Base-by-base conservation (phyloP, 2,797 vertebrate species). In the Streptopelia turtur region DNA sequence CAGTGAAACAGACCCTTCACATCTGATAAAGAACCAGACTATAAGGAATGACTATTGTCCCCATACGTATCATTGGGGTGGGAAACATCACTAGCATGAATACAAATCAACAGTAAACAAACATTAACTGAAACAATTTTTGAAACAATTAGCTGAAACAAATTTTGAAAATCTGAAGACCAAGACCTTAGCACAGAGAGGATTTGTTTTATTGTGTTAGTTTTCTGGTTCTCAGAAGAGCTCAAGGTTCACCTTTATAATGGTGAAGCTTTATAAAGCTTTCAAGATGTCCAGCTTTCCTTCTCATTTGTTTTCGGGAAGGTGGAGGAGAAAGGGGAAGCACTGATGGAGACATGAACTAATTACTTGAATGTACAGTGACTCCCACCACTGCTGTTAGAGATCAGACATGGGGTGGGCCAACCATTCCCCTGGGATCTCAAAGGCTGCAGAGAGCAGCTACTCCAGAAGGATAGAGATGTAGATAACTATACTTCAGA, bases 311-410 rank as follows among this genome's bases (percentile, higher is more conserved):
- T 12, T 94, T 63, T 69, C 39, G 10, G 70, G 50, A 60, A 5
- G 16, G 24, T 41, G 47, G 41, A 45, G 50, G 6, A 60, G 41
- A 57, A 60, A 17, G 6, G 6, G 13, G 28, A 61, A 8, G 10
- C 3, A 2, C n/a, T 85, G 69, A 60, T 47, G 45, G 82, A 61
- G 61, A 47, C 0, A 0, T 28, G 60, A 87, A 3, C 1, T 60
- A 39, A 17, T 63, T 25, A 6, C 2, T 35, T 53, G 28, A 16
- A 60, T 11, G 2, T 2, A 8, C 0, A 41, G 17, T 30, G 47
- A 61, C 10, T 66, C 4, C 45, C 17, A 27, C 2, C 27, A 59
- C 15, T 87, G 55, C 4, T 64, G 9, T 35, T 16, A 27, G 57
- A 45, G n/a, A 9, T 43, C 17, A 80, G 78, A 43, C 6, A 13